phyloP scores from a whole-genome alignment of 2,113 vertebrate species.

The Macquaria ambigua region DNA sequence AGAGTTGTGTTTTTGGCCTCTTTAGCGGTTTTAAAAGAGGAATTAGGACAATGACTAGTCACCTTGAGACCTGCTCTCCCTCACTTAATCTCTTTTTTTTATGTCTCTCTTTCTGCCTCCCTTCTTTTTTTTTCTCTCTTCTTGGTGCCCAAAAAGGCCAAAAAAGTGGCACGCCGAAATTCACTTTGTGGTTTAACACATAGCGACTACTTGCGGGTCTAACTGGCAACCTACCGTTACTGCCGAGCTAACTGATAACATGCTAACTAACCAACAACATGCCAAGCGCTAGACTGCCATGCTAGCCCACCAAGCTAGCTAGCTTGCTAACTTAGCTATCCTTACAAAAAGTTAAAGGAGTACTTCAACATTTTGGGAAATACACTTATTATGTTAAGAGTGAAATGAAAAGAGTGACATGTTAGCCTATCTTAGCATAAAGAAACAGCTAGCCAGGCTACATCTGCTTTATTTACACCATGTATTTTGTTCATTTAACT shows the following conservation, averaged over 20 bases:
- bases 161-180: background rate
- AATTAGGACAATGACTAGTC: slow-evolving; percentile 76
- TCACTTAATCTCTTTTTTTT: slow-evolving; percentile 35
- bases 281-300: background rate
- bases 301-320: background rate
- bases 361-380: no score
- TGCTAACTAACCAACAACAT: background rate
- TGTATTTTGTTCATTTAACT: no score
- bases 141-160: background rate
- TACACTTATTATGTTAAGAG: no score
- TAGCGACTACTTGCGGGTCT: background rate
- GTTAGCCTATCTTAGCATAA: no score
- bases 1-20: slow-evolving; percentile 72
- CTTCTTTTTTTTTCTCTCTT: background rate
- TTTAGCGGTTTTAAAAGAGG: slow-evolving; percentile 75
- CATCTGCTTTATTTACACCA: no score
- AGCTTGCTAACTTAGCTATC: no score
- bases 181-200: background rate
- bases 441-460: no score
- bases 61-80: slow-evolving; percentile 71
- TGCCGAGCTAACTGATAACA: background rate
- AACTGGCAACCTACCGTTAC: background rate
- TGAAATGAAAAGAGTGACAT: no score
- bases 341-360: background rate
- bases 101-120: background rate